phyloP scores from a whole-genome alignment of 2,888 invertebrate genomes.

The Malthinus flaveolus region DNA sequence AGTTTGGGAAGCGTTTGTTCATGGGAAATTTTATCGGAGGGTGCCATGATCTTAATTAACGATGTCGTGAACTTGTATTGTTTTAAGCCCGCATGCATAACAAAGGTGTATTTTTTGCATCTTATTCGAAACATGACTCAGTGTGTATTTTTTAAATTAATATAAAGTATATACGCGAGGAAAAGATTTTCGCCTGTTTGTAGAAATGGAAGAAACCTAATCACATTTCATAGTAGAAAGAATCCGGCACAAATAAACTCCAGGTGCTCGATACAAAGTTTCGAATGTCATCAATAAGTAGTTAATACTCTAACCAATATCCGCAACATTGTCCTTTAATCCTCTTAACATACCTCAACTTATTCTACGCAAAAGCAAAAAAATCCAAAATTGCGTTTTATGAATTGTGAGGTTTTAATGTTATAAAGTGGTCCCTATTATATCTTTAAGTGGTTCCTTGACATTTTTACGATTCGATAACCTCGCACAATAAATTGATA shows the following conservation, averaged over 20 bases:
- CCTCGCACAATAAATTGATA: slow-evolving; percentile 19
- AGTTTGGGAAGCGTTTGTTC: slow-evolving; percentile 19
- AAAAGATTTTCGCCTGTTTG: neutral
- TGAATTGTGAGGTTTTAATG: slow-evolving; percentile 29
- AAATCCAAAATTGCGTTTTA: slow-evolving; percentile 35
- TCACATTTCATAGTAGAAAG: slow-evolving; percentile 25
- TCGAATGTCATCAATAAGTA: slow-evolving; percentile 32
- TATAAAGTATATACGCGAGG: neutral
- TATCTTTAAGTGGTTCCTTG: slow-evolving; percentile 37
- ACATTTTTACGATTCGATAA: slow-evolving; percentile 35
- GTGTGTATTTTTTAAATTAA: neutral
- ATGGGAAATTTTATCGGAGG: slow-evolving; percentile 45
- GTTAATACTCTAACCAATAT: slow-evolving; percentile 33
- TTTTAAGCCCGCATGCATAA: slow-evolving; percentile 46
- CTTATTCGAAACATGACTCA: neutral
- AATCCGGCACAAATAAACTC: slow-evolving; percentile 21
- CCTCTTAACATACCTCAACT: slow-evolving; percentile 32
- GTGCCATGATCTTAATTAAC: slow-evolving; percentile 47
- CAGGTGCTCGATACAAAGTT: slow-evolving; percentile 30
- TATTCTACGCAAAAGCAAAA: slow-evolving; percentile 18
- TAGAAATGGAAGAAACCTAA: slow-evolving; percentile 7
- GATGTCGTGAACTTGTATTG: slow-evolving; percentile 44
- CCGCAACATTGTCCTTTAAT: slow-evolving; percentile 36
- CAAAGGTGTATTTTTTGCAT: slow-evolving; percentile 5
- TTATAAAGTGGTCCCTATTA: slow-evolving; percentile 34